A percentile compares a stretch with the other conserved stretches of the same genome.
phyloP scores from a whole-genome alignment of 1,140 invertebrate genomes.

The Marisa cornuarietis region DNA sequence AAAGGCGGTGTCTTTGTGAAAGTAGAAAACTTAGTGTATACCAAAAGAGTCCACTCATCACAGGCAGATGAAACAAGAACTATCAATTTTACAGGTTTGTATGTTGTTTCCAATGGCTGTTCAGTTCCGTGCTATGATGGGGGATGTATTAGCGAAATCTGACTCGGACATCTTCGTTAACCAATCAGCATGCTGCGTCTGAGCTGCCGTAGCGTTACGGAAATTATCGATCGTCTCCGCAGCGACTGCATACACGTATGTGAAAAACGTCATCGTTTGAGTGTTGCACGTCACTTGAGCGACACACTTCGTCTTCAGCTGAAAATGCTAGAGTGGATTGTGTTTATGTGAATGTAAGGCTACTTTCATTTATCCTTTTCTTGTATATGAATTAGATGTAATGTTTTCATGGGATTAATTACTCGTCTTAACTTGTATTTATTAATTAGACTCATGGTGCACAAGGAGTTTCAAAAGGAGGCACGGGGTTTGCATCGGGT shows the following conservation, averaged over 20 bases:
- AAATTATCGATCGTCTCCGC: constrained; percentile 27
- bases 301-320: too few relatives aligned
- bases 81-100: constrained; percentile 27
- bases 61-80: constrained; percentile 18
- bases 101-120: constrained; percentile 36
- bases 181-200: constrained; percentile 30
- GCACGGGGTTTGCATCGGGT: too few relatives aligned
- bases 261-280: constrained; percentile 19
- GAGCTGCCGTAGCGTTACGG: constrained; percentile 20
- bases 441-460: too few relatives aligned
- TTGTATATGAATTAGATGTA: too few relatives aligned
- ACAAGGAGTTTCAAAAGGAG: too few relatives aligned
- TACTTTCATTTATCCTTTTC: too few relatives aligned
- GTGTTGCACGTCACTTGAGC: background rate
- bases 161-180: constrained; percentile 31
- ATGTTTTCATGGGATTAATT: too few relatives aligned
- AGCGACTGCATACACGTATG: constrained; percentile 28
- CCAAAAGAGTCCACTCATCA: constrained; percentile 18
- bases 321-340: too few relatives aligned
- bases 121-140: constrained; percentile 31
- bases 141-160: constrained; percentile 26
- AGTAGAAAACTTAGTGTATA: constrained; percentile 15
- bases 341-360: too few relatives aligned
- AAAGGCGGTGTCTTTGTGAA: background rate
- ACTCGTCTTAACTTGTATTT: too few relatives aligned